Percentiles rank a stretch among this genome's conserved stretches.
phyloP scores from a whole-genome alignment of 2,888 invertebrate genomes.

The Lapara coniferarum region DNA sequence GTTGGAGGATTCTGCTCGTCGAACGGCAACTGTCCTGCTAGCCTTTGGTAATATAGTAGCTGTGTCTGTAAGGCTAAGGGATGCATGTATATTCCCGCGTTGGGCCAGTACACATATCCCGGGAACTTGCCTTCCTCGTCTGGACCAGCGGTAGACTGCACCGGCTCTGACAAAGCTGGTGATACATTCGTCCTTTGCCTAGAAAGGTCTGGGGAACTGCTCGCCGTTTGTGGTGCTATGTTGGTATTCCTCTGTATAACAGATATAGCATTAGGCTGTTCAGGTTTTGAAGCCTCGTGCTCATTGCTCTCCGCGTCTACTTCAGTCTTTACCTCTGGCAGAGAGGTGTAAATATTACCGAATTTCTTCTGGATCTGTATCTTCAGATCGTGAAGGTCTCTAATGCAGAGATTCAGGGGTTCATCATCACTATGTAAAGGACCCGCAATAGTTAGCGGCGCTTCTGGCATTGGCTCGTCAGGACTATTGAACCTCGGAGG shows the following conservation, averaged over 20 bases:
- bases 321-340: constrained; percentile 84
- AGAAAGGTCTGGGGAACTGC: constrained; percentile 73
- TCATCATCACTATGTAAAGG: constrained; percentile 83
- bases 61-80: constrained; percentile 89
- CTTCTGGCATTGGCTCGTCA: constrained; percentile 67
- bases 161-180: constrained; percentile 71
- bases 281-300: constrained; percentile 70
- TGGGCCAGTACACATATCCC: constrained; percentile 88
- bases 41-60: constrained; percentile 88
- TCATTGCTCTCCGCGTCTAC: constrained; percentile 78
- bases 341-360: constrained; percentile 84
- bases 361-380: constrained; percentile 85
- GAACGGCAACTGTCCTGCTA: constrained; percentile 81
- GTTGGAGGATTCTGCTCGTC: constrained; percentile 60
- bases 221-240: constrained; percentile 64
- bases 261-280: constrained; percentile 75
- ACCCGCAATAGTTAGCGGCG: constrained; percentile 62
- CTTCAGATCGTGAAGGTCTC: constrained; percentile 88
- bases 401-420: constrained; percentile 92
- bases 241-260: constrained; percentile 77
- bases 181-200: constrained; percentile 59
- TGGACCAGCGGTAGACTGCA: constrained; percentile 62
- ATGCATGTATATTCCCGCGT: constrained; percentile 88
- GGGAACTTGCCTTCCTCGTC: constrained; percentile 68
- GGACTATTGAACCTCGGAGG: constrained; percentile 66